Base-by-base conservation (phyloP, 2,797 vertebrate genomes). In the Cryptoblepharus egeriae region DNA sequence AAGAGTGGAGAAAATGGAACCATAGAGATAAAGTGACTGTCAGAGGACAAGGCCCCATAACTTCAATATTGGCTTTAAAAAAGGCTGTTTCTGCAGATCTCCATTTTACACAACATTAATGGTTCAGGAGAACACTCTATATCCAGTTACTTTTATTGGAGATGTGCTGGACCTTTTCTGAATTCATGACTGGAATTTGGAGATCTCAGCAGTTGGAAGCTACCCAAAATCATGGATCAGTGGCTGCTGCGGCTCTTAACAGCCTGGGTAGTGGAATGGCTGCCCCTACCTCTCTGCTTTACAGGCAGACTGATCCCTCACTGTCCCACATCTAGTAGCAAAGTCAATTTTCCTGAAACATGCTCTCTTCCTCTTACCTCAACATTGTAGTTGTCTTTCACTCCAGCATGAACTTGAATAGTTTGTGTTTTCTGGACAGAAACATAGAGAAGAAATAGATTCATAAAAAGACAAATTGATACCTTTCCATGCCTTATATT, bases 331-430 rank as follows among this genome's bases (percentile, higher is more conserved):
- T 10, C 30, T 39, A 18, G 3, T 28, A 55, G 8, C 42, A 32
- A 4, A 3, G 1, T 42, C 15, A 32, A 12, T 39, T 35, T 26
- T 30, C 3, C 30, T 30, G 28, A 26, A 5, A 13, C 22, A 49
- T 1, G 30, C 35, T 15, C 61, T 45, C 4, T 75, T 58, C 87
- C 93, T 52, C 49, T 92, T 85, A 94, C 93, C 3, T 26, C 2
- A 1, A 20, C 5, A 0, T 90, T 94, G 0, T 15, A 0, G 1
- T 39, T 22, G 1, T 94, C 93, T 0, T 0, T 84, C 63, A 94
- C 87, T 0, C 0, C 0, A 0, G 77, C 64, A 0, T 0, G 52
- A 74, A 94, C 30, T 63, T 77, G 73, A 65, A 94, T 81, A 68
- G 0, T 81, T 79, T 87, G n/a, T 57, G 35, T 45, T 73, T 69